Conservation (phyloP, 2,797 vertebrate genomes). For the Bufotes viridis region DNA sequence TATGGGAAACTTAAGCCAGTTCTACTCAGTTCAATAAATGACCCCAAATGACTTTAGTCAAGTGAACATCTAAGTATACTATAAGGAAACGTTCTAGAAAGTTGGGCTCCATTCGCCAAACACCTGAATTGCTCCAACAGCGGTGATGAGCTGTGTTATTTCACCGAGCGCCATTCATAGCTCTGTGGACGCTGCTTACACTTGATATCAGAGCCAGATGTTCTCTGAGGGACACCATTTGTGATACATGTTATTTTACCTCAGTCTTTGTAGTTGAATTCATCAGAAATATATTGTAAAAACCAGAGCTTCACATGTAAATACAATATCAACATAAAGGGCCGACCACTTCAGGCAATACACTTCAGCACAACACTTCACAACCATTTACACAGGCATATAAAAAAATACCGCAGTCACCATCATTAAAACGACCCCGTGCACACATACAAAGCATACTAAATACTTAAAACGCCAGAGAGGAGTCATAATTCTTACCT, state of each 20-base stretch:
- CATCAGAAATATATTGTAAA: background rate
- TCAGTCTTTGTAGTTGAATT: background rate
- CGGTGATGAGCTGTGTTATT: background rate
- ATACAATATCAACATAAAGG: background rate
- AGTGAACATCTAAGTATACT: background rate
- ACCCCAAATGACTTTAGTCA: no score
- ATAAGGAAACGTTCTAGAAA: background rate
- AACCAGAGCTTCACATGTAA: background rate
- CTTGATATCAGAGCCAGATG: background rate
- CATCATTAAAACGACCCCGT: no score
- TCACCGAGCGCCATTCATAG: background rate
- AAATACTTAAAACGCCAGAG: background rate
- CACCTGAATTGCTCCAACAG: background rate
- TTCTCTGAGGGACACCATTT: background rate
- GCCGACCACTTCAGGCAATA: background rate
- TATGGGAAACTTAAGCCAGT: no score
- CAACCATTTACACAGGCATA: no score
- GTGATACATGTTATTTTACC: background rate
- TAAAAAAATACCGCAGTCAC: no score
- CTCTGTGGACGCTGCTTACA: background rate
- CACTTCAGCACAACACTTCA: background rate
- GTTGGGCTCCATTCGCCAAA: background rate
- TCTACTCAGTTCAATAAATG: no score
- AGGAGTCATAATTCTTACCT: constrained; percentile 81
- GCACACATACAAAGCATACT: background rate